Percentiles rank a stretch among this genome's conserved stretches.
Evolutionary conservation across 1,140 invertebrate species (phyloP).

Genomic region (Panagrolaimus sp.): DNA sequence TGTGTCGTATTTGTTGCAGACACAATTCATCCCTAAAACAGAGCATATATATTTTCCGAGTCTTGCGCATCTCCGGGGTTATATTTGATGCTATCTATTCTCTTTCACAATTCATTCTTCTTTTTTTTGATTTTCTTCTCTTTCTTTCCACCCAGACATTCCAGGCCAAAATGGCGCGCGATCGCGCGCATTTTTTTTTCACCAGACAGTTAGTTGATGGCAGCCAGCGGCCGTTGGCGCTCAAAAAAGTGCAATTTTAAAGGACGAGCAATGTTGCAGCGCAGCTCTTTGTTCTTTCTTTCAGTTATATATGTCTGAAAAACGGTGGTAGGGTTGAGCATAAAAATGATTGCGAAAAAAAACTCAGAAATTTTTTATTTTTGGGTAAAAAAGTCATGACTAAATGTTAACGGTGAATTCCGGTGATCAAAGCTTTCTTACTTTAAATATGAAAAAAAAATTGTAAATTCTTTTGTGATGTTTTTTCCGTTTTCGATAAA

Average conservation of each 20-base stretch:
- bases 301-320: conserved; percentile 4
- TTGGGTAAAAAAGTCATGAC: background rate
- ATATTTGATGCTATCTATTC: conserved; percentile 14
- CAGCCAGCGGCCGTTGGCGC: background rate
- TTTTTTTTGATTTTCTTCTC: background rate
- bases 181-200: conserved; percentile 1
- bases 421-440: background rate
- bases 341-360: too few species aligned
- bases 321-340: background rate
- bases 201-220: conserved; percentile 1
- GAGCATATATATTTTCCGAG: background rate
- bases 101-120: conserved; percentile 1
- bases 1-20: background rate
- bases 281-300: conserved; percentile 12
- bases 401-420: background rate
- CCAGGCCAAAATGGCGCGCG: conserved; percentile 4
- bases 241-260: conserved; percentile 17
- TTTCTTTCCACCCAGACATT: too few species aligned
- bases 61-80: conserved; percentile 12
- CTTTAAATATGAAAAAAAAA: background rate
- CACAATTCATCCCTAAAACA: background rate
- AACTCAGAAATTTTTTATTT: too few species aligned
- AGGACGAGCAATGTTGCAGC: background rate
- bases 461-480: too few species aligned
- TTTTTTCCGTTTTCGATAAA: too few species aligned